Conservation (phyloP, 2,113 vertebrate species). For the Leucopternis melanops region DNA sequence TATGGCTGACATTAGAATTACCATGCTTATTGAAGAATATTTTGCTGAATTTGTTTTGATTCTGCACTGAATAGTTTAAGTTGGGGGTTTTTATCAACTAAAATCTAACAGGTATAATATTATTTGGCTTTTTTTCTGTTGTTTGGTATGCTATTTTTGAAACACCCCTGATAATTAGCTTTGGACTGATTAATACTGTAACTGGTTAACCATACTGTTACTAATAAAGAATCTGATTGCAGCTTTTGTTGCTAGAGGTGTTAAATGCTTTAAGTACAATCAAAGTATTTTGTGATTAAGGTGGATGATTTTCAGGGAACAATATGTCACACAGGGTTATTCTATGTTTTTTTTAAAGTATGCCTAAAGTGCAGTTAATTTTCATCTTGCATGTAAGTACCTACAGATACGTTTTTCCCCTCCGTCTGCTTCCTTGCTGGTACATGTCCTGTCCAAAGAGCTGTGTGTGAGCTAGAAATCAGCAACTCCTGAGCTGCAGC, state of each 20-base stretch:
- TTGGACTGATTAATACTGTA: not conserved
- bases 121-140: not conserved
- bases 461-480: not conserved
- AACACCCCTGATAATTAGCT: not conserved
- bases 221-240: not conserved
- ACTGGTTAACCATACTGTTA: not conserved
- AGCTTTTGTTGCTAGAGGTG: not conserved
- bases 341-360: constrained; percentile 22
- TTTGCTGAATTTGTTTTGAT: not conserved
- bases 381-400: constrained; percentile 1
- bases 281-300: not conserved
- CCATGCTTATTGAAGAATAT: not conserved
- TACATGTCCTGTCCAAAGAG: not conserved
- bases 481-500: not conserved
- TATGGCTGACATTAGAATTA: not conserved
- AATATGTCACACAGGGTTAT: not conserved
- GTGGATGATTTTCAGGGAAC: not conserved
- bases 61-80: not conserved
- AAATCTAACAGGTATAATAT: not conserved
- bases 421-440: not conserved
- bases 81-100: not conserved
- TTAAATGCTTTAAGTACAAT: not conserved
- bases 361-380: constrained; percentile 23
- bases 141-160: not conserved
- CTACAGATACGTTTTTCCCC: not conserved